These are phyloP conservation scores for Odontothrips loti DNA, from an alignment of 2,888 invertebrate genomes.

Conservation along the genomic window DNA sequence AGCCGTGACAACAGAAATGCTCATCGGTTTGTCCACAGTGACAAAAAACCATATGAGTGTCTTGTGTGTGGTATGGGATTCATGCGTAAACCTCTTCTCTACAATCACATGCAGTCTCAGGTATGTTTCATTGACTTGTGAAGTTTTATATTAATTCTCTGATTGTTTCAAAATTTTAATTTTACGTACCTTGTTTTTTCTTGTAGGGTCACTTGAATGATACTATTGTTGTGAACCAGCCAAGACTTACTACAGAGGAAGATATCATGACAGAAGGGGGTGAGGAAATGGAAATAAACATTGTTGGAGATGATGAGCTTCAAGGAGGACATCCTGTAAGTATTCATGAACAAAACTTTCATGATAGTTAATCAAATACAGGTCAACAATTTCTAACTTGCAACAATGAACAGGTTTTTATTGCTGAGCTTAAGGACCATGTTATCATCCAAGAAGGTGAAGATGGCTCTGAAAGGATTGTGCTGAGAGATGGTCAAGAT, in stretches of 20 bases:
- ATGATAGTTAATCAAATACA: neutral
- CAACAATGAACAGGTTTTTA: conserved; percentile 47
- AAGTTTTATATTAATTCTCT: neutral
- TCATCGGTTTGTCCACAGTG: conserved; percentile 78
- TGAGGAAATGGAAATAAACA: conserved; percentile 46
- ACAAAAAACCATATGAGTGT: conserved; percentile 83
- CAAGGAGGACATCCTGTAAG: conserved; percentile 24
- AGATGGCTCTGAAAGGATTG: conserved; percentile 31
- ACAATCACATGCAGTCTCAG: conserved; percentile 69
- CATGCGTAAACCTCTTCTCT: conserved; percentile 75
- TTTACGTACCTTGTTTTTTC: neutral
- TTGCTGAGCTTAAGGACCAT: conserved; percentile 52
- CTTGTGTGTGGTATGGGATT: conserved; percentile 74
- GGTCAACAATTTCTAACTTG: neutral
- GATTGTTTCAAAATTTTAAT: neutral
- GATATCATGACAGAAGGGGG: conserved; percentile 49
- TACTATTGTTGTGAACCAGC: conserved; percentile 78
- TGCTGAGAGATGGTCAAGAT: conserved; percentile 36
- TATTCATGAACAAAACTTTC: neutral
- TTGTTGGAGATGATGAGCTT: conserved; percentile 40
- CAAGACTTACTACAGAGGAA: conserved; percentile 60
- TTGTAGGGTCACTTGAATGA: conserved; percentile 68
- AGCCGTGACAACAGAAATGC: conserved; percentile 80
- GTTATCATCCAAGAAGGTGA: conserved; percentile 51
- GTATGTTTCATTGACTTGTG: conserved; percentile 42